Percentiles rank a stretch among this genome's conserved stretches.
phyloP scores from a whole-genome alignment of 1,140 invertebrate genomes.

The Anastrepha obliqua region DNA sequence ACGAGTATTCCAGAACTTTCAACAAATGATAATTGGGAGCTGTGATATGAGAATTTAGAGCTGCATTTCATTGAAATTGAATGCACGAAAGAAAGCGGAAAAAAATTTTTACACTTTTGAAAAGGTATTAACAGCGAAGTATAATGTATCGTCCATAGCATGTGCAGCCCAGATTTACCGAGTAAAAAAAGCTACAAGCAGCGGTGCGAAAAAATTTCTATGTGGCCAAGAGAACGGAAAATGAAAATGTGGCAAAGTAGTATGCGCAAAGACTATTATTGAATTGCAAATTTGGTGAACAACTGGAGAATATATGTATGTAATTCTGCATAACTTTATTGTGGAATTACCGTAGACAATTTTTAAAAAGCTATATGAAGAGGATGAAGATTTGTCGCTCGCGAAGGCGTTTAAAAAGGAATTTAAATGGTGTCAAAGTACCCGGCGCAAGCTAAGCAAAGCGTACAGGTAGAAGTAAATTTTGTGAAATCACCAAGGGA shows the following conservation, averaged over 20 bases:
- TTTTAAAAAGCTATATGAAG: conserved; percentile 42
- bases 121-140: conserved; percentile 1
- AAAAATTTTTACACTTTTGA: conserved; percentile 5
- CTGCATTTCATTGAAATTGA: background rate
- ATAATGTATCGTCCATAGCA: conserved; percentile 41
- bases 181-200: conserved; percentile 1
- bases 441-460: background rate
- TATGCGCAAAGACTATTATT: conserved; percentile 27
- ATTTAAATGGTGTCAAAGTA: background rate
- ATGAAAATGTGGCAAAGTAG: conserved; percentile 32
- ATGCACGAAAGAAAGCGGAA: background rate
- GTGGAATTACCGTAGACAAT: conserved; percentile 8
- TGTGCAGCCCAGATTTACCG: conserved; percentile 28
- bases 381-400: background rate
- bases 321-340: conserved; percentile 33
- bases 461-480: too few relatives aligned
- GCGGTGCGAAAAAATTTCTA: conserved; percentile 48
- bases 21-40: background rate
- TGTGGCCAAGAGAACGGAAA: background rate
- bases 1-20: too few relatives aligned
- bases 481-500: too few relatives aligned
- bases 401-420: conserved; percentile 63
- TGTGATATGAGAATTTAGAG: background rate
- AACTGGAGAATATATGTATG: background rate
- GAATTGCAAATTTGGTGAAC: conserved; percentile 41